A percentile compares a stretch with the other conserved stretches of the same genome.
These are phyloP conservation scores for Heliconius hewitsoni DNA, from an alignment of 1,140 invertebrate species.

Conservation along the genomic window DNA sequence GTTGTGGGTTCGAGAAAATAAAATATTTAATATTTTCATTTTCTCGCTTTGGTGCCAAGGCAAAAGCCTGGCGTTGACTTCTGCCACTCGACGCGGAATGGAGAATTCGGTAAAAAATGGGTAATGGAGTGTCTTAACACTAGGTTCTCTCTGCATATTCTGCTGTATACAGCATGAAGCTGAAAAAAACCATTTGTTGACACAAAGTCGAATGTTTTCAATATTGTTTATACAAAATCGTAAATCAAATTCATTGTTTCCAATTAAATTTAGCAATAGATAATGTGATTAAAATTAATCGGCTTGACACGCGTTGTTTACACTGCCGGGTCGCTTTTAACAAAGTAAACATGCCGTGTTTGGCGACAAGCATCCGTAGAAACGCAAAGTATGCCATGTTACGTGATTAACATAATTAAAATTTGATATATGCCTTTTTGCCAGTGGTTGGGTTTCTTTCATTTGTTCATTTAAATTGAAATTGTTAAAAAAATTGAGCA, in stretches of 20 bases:
- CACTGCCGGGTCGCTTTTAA: slow-evolving; percentile 52
- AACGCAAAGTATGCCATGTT: slow-evolving; percentile 22
- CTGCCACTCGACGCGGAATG: too few relatives aligned
- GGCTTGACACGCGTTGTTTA: slow-evolving; percentile 52
- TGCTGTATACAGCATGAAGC: too few relatives aligned
- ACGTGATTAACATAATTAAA: slow-evolving; percentile 6
- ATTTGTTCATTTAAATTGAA: not conserved
- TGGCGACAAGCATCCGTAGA: slow-evolving; percentile 28
- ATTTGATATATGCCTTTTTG: slow-evolving; percentile 9
- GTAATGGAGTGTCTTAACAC: too few relatives aligned
- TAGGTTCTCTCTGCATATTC: too few relatives aligned
- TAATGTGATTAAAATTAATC: slow-evolving; percentile 43
- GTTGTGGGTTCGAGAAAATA: too few relatives aligned
- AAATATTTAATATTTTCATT: too few relatives aligned
- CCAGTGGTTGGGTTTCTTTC: not conserved
- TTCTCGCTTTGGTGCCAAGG: too few relatives aligned
- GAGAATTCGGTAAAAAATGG: too few relatives aligned
- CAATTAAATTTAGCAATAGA: slow-evolving; percentile 25
- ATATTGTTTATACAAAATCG: slow-evolving; percentile 15
- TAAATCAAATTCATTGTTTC: not conserved
- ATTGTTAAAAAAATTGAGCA: too few relatives aligned
- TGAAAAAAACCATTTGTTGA: too few relatives aligned
- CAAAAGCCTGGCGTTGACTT: too few relatives aligned
- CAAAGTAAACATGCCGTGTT: slow-evolving; percentile 50
- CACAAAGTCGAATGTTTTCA: not conserved